Evolutionary conservation across 2,113 vertebrate genomes (phyloP).

Genomic region (Chascanopsetta lugubris): DNA sequence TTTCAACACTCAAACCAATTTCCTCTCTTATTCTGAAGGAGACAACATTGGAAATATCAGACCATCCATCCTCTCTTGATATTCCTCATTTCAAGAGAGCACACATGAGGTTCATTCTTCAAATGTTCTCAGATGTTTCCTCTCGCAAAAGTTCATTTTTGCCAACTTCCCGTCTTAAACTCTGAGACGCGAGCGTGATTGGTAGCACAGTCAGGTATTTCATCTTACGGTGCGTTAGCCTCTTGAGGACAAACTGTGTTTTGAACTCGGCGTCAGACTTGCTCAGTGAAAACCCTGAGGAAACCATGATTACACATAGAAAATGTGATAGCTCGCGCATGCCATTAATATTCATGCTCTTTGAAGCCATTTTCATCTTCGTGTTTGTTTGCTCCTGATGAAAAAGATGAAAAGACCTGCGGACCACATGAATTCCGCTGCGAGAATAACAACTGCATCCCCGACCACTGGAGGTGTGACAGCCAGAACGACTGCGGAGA

Average conservation of each 20-base stretch:
- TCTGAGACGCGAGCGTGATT: slow-evolving; percentile 42
- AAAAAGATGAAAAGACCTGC: slow-evolving; percentile 97
- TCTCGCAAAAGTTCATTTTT: slow-evolving; percentile 44
- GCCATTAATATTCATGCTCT: slow-evolving; percentile 80
- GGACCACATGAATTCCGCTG: slow-evolving; percentile 98
- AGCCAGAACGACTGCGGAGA: slow-evolving; percentile 98
- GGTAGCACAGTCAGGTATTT: slow-evolving; percentile 70
- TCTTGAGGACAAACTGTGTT: slow-evolving; percentile 65
- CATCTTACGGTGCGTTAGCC: slow-evolving; percentile 61
- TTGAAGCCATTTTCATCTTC: slow-evolving; percentile 78
- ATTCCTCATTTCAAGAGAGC: too few relatives aligned
- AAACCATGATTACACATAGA: slow-evolving; percentile 73
- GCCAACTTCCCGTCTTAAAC: slow-evolving; percentile 45
- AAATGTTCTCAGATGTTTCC: slow-evolving; percentile 34
- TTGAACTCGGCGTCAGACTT: slow-evolving; percentile 75
- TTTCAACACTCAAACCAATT: too few relatives aligned
- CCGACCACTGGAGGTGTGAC: slow-evolving; percentile 98
- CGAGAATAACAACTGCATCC: slow-evolving; percentile 99
- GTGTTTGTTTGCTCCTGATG: slow-evolving; percentile 80
- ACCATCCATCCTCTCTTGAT: too few relatives aligned
- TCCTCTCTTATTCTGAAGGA: too few relatives aligned
- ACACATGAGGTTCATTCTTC: too few relatives aligned
- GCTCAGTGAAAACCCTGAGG: slow-evolving; percentile 74
- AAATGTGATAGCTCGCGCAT: slow-evolving; percentile 58
- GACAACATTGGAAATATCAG: too few relatives aligned